phyloP scores from a whole-genome alignment of 2,797 vertebrate genomes.

The Molossus alvarezi region DNA sequence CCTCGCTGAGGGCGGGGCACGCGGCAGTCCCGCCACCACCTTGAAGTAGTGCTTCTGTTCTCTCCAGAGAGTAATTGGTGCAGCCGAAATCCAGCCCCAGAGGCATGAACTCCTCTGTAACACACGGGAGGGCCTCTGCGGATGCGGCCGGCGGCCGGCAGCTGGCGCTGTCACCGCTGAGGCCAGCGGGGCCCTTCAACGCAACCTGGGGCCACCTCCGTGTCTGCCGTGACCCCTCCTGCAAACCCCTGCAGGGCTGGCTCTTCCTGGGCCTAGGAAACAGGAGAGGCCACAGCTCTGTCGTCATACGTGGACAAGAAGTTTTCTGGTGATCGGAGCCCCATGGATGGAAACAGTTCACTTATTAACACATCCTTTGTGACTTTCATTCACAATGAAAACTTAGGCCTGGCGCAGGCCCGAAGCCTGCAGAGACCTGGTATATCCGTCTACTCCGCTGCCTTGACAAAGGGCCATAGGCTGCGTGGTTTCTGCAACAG shows the following conservation, averaged over 20 bases:
- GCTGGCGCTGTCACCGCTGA: no score
- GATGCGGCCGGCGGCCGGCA: rapidly evolving
- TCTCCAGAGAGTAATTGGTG: neutral
- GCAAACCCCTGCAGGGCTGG: neutral
- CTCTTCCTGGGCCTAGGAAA: no score
- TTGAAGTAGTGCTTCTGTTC: neutral
- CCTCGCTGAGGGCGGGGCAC: neutral
- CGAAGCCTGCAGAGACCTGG: neutral
- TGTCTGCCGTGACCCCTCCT: neutral
- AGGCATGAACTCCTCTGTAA: neutral
- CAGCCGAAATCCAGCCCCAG: neutral
- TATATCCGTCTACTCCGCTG: rapidly evolving
- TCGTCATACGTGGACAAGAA: neutral
- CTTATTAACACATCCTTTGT: neutral
- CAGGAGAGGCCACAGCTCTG: no score
- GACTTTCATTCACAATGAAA: neutral
- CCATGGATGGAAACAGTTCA: neutral
- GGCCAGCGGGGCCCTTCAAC: no score
- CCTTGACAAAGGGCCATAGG: neutral
- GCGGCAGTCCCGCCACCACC: neutral
- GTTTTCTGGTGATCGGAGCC: neutral
- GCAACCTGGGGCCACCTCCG: neutral
- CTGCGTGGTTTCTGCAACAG: neutral
- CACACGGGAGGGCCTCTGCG: neutral
- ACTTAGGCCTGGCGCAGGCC: neutral